Base-by-base conservation (phyloP, 1,140 invertebrate genomes). In the Nasonia giraulti region DNA sequence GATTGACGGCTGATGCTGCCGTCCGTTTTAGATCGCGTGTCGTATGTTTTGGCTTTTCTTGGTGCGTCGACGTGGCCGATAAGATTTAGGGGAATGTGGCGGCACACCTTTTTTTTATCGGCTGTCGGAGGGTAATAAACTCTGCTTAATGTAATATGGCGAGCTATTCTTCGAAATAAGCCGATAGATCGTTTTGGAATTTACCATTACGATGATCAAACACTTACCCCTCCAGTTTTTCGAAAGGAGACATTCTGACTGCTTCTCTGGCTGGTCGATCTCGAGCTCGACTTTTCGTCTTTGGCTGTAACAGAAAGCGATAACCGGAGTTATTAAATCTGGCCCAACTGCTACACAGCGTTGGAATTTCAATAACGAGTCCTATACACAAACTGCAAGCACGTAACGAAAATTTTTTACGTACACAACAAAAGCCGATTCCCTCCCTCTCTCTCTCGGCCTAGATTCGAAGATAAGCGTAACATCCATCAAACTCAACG, bases 221-320 rank as follows among this genome's bases (percentile, higher is more conserved):
- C 27, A 91, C 93, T 93, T 90, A 94, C 93, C 87, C 92, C 91
- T 50, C 92, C 89, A 40, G 92, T 88, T 90, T 94, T 94, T 55
- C 93, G 91, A 62, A 92, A 88, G 2, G 92, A 92, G 27, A 89
- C 87, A 86, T 89, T 91, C 50, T 93, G 92, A 87, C 87, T 91
- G 84, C 89, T 92, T 88, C 87, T 92, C 87, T 92, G 92, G 89
- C 88, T 92, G 37, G 88, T 85, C 69, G 90, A 89, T 88, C 91
- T 89, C 82, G 92, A 91, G 87, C 88, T 90, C 81, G 88, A 84
- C 90, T 92, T 93, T 62, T 93, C 92, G 85, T 94, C 93, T 89
- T 93, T 94, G 78, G 90, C 93, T 94, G 90, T 66, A 89, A 89
- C 78, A 82, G 74, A 85, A 78, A 86, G 79, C 85, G 12, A 55